Percentiles rank a stretch among this genome's conserved stretches.
Conservation (phyloP, 1,140 invertebrate genomes). For the Anastrepha ludens region DNA sequence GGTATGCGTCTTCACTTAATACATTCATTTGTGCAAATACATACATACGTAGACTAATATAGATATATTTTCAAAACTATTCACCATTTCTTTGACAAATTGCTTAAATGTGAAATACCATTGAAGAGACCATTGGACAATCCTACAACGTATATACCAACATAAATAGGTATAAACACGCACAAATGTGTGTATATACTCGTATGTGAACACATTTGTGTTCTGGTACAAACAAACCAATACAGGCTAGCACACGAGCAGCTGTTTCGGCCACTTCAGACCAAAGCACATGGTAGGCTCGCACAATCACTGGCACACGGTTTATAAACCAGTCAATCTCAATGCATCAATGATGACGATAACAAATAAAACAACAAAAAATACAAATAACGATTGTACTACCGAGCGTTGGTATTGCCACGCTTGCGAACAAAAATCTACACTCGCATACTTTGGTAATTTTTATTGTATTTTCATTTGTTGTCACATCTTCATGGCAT, state of each 20-base stretch:
- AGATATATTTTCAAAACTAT: background rate
- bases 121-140: background rate
- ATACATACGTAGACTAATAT: too few species aligned
- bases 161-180: background rate
- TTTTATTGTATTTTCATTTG: background rate
- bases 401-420: background rate
- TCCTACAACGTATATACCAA: background rate
- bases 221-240: background rate
- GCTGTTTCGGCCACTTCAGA: background rate
- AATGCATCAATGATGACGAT: background rate
- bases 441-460: background rate
- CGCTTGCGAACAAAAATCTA: background rate
- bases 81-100: background rate
- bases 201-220: background rate
- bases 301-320: background rate
- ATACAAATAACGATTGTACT: background rate
- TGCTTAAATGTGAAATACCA: background rate
- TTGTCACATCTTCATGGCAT: background rate
- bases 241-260: background rate
- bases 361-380: background rate
- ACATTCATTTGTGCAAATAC: too few species aligned
- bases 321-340: background rate
- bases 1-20: too few species aligned
- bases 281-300: conserved; percentile 30
- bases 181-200: background rate